phyloP scores from a whole-genome alignment of 2,113 vertebrate genomes.

The Mobula birostris region DNA sequence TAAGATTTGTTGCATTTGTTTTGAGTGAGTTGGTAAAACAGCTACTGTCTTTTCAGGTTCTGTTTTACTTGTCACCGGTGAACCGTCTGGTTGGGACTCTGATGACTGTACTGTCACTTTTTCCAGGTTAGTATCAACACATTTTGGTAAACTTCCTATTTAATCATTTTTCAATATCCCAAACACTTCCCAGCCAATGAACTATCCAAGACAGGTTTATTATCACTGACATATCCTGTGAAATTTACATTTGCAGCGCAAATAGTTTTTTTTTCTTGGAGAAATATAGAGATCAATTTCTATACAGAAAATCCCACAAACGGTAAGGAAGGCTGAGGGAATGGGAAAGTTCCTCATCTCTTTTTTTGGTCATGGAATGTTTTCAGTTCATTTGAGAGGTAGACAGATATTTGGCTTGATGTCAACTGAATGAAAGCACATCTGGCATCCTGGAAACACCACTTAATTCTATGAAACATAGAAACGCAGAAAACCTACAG shows the following conservation, averaged over 20 bases:
- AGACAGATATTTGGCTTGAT: neutral
- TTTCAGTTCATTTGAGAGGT: neutral
- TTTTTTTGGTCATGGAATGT: neutral
- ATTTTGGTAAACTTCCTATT: neutral
- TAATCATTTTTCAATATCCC: neutral
- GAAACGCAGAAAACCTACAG: no score
- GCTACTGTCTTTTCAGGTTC: constrained; percentile 58
- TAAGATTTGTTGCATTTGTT: neutral
- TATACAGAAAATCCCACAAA: neutral
- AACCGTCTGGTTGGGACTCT: constrained; percentile 82
- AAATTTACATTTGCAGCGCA: no score
- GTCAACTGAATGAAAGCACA: neutral
- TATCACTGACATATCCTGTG: no score
- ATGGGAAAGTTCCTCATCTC: neutral
- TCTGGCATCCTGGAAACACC: neutral
- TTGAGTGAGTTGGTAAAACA: neutral
- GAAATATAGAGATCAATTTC: neutral
- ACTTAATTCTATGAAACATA: neutral
- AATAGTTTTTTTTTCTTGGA: no score
- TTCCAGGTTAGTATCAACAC: constrained; percentile 73
- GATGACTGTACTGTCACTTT: constrained; percentile 90
- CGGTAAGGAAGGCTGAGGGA: neutral
- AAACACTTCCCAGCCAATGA: neutral
- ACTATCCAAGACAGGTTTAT: neutral
- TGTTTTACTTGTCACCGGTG: constrained; percentile 93